phyloP scores from a whole-genome alignment of 1,140 invertebrate genomes.

The Drosophila hydei region DNA sequence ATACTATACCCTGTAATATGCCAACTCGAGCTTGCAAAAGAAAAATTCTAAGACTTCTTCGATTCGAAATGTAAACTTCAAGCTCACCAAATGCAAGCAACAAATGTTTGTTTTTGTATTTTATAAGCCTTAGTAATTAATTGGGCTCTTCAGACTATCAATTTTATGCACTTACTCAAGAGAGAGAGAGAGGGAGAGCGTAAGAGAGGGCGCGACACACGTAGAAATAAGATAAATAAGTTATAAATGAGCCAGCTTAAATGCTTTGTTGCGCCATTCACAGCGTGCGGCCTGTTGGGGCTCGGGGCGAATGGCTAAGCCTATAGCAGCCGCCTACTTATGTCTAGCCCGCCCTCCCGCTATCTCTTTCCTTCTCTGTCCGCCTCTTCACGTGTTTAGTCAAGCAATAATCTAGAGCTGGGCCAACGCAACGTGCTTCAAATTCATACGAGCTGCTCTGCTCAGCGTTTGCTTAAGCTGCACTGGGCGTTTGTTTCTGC shows the following conservation, averaged over 20 bases:
- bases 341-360: background rate
- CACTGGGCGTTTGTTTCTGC: background rate
- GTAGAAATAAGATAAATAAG: slow-evolving; percentile 51
- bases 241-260: slow-evolving; percentile 62
- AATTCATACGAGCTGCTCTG: slow-evolving; percentile 41
- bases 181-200: background rate
- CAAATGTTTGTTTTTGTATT: too few relatives aligned
- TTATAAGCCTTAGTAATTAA: too few relatives aligned
- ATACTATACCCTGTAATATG: too few relatives aligned
- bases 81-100: too few relatives aligned
- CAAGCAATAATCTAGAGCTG: slow-evolving; percentile 26
- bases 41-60: too few relatives aligned
- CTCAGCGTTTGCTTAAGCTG: slow-evolving; percentile 5
- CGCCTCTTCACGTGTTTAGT: slow-evolving; percentile 20
- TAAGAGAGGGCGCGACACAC: background rate
- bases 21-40: too few relatives aligned
- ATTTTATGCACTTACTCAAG: too few relatives aligned
- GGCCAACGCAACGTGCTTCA: slow-evolving; percentile 36
- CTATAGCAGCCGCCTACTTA: background rate
- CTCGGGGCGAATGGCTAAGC: slow-evolving; percentile 7
- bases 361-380: background rate
- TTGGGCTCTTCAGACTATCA: too few relatives aligned
- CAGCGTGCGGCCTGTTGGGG: slow-evolving; percentile 49
- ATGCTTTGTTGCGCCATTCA: slow-evolving; percentile 54
- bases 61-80: too few relatives aligned